These are phyloP conservation scores for Pan troglodytes DNA, from an alignment of 2,113 vertebrate species.

Conservation along the genomic window NHGRI_mPanTro3-v2.1_pri NC_072403.2:55190501-55191000, in stretches of 20 bases:
- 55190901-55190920: background rate
- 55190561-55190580: background rate
- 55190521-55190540: background rate
- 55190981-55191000: background rate
- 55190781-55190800: background rate
- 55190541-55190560: background rate
- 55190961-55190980: background rate
- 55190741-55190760: background rate
- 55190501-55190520: background rate
- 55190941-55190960: background rate
- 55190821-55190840: fast-evolving
- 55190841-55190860: background rate
- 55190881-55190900: background rate
- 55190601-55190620: background rate
- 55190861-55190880: background rate
- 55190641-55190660: background rate
- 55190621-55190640: background rate
- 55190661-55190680: background rate
- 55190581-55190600: background rate
- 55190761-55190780: background rate
- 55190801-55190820: background rate
- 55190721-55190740: background rate
- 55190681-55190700: background rate
- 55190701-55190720: background rate
- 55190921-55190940: background rate